phyloP scores from a whole-genome alignment of 2,888 invertebrate species.

The Drosophila seclusa region DNA sequence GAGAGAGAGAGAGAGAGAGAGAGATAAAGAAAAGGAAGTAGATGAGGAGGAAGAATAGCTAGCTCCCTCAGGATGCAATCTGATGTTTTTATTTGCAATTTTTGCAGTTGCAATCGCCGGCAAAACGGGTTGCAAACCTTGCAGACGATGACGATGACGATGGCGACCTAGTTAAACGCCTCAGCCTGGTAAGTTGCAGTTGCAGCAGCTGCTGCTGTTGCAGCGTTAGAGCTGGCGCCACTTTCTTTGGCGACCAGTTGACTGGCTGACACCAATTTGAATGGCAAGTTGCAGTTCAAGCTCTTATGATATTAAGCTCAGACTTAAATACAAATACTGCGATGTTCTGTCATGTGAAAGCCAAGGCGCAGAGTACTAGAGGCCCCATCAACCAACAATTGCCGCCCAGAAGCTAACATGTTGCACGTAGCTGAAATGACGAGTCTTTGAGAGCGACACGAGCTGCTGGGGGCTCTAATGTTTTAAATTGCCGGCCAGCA shows the following conservation, averaged over 20 bases:
- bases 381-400: background rate
- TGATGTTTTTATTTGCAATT: slow-evolving; percentile 43
- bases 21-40: background rate
- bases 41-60: background rate
- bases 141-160: slow-evolving; percentile 44
- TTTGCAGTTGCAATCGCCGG: slow-evolving; percentile 49
- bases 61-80: slow-evolving; percentile 61
- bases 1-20: background rate
- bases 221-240: slow-evolving; percentile 63
- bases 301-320: slow-evolving; percentile 31
- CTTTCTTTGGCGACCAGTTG: slow-evolving; percentile 80
- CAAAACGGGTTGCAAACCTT: slow-evolving; percentile 65
- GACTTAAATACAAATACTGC: slow-evolving; percentile 12
- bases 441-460: background rate
- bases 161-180: slow-evolving; percentile 67
- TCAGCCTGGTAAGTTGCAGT: slow-evolving; percentile 16
- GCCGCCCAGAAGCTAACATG: background rate
- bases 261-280: slow-evolving; percentile 78
- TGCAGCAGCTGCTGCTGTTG: slow-evolving; percentile 25
- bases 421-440: slow-evolving; percentile 6
- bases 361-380: slow-evolving; percentile 2
- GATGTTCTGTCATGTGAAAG: slow-evolving; percentile 15
- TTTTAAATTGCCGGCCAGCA: slow-evolving; percentile 14
- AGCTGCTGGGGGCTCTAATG: slow-evolving; percentile 4
- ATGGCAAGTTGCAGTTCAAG: slow-evolving; percentile 61